Evolutionary conservation across 2,888 invertebrate genomes (phyloP).

Genomic region (Andricus quercusramuli): DNA sequence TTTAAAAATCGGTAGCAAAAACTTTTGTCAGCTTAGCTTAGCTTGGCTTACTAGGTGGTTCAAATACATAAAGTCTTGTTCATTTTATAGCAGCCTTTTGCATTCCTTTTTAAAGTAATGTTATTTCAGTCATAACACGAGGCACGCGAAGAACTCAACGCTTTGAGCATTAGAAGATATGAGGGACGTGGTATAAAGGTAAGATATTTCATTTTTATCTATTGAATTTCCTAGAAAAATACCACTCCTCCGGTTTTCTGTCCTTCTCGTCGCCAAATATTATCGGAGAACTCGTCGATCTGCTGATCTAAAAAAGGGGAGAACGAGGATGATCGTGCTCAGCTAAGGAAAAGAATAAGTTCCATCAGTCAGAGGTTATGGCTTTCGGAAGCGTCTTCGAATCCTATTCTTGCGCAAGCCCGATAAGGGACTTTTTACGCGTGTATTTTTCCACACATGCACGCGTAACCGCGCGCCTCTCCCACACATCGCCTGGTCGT

Average conservation of each 20-base stretch:
- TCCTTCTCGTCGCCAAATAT: slow-evolving; percentile 58
- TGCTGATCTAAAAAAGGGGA: slow-evolving; percentile 49
- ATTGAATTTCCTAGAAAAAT: slow-evolving; percentile 77
- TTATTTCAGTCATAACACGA: background rate
- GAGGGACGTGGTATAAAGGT: slow-evolving; percentile 9
- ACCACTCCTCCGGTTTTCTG: slow-evolving; percentile 56
- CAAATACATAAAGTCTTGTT: no score
- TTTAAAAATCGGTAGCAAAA: background rate
- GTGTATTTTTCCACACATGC: slow-evolving; percentile 68
- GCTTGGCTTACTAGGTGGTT: no score
- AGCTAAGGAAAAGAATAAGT: slow-evolving; percentile 73
- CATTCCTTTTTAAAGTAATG: background rate
- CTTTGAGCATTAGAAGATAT: background rate
- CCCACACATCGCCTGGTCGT: slow-evolving; percentile 17
- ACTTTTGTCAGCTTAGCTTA: background rate
- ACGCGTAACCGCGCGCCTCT: slow-evolving; percentile 46
- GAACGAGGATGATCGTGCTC: slow-evolving; percentile 52
- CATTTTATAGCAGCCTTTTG: background rate
- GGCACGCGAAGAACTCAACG: background rate
- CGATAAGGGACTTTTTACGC: slow-evolving; percentile 75
- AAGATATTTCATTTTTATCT: slow-evolving; percentile 73
- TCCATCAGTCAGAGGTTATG: slow-evolving; percentile 78
- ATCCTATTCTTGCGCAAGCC: slow-evolving; percentile 79
- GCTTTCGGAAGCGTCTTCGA: slow-evolving; percentile 78
- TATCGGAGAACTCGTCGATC: slow-evolving; percentile 60